phyloP scores from a whole-genome alignment of 2,113 vertebrate genomes.

The Oreochromis spilurus region DNA sequence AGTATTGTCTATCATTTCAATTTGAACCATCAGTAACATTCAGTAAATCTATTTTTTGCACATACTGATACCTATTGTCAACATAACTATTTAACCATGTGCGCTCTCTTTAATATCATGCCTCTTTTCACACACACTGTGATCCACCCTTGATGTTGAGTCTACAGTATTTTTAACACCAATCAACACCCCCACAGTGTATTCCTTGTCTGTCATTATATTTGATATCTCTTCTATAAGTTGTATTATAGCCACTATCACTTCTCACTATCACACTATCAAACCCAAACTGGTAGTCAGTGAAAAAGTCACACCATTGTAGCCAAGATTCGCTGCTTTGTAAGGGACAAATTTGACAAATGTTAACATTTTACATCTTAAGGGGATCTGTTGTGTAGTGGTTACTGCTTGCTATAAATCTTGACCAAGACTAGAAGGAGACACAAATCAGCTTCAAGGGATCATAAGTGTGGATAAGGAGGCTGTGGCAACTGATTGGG shows the following conservation, averaged over 20 bases:
- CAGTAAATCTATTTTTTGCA: not conserved
- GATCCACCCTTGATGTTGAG: not conserved
- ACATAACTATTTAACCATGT: not conserved
- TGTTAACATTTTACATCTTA: not conserved
- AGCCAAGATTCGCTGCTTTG: not conserved
- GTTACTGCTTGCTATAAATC: not conserved
- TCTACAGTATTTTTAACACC: not conserved
- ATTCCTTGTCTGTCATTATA: not conserved
- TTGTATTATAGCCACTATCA: not conserved
- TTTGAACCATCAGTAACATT: not conserved
- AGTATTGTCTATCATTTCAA: not conserved
- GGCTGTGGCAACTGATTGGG: not conserved
- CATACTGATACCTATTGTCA: not conserved
- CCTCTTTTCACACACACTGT: not conserved
- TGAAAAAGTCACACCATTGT: not conserved
- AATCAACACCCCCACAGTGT: not conserved
- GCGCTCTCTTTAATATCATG: not conserved
- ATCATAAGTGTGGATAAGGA: not conserved
- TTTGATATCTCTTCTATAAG: not conserved
- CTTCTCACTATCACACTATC: not conserved
- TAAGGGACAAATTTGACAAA: not conserved
- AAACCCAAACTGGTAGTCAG: not conserved
- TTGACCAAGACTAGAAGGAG: not conserved
- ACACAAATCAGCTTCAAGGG: not conserved
- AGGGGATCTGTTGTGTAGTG: not conserved